Conservation (phyloP, 2,113 vertebrate genomes). For the Albula glossodonta region DNA sequence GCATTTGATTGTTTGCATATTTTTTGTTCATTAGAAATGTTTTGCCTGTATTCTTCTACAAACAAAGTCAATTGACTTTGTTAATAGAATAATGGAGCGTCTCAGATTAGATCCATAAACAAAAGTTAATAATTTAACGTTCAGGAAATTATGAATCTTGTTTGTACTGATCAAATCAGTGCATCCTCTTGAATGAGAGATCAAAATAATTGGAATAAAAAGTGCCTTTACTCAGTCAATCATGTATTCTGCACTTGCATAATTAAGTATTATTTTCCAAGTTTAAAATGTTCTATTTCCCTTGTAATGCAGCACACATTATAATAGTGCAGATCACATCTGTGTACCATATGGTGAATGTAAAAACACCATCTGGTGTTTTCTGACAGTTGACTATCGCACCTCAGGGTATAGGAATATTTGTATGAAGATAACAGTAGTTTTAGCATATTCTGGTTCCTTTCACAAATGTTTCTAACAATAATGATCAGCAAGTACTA, state of each 20-base stretch:
- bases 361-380: conserved; percentile 12
- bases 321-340: background rate
- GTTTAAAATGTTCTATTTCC: too few relatives aligned
- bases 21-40: background rate
- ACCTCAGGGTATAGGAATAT: background rate
- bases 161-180: background rate
- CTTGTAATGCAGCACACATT: background rate
- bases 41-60: background rate
- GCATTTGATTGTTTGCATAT: conserved; percentile 1
- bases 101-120: background rate
- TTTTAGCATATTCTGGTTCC: background rate
- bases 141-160: background rate
- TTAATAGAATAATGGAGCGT: too few relatives aligned
- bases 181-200: too few relatives aligned
- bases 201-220: too few relatives aligned
- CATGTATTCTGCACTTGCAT: too few relatives aligned
- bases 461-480: background rate
- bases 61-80: background rate
- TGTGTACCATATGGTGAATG: conserved; percentile 13
- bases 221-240: too few relatives aligned
- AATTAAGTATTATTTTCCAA: too few relatives aligned
- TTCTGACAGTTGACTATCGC: background rate
- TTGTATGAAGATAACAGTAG: background rate
- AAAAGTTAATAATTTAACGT: background rate
- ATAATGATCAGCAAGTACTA: background rate